Base-by-base conservation (phyloP, 2,113 vertebrate genomes). In the Lamprotornis superbus region DNA sequence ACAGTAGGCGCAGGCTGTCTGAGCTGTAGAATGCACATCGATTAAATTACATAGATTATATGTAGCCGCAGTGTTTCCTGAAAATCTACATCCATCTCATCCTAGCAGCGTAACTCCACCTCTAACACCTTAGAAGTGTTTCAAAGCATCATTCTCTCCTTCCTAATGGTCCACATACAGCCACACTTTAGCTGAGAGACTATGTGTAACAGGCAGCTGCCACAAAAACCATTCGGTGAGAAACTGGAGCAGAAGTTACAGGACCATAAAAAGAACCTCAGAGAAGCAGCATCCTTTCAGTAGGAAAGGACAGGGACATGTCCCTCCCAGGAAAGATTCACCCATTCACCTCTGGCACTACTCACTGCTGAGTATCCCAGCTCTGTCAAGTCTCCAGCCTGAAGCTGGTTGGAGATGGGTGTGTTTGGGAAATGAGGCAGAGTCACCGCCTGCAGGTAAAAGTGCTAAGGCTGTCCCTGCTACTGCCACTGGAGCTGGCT, bases 171-270 rank as follows among this genome's bases (percentile, higher is more conserved):
- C 59, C 47, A 79, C 52, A 17, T 8, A 93, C 5, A 31, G 17
- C 69, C 1, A 4, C 61, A 4, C 83, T 86, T 13, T 87, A 87
- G 37, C 87, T 89, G 65, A 96, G 71, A 12, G 87, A 95, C 20
- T 98, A 98, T 61, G 40, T 98, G 65, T 98, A 99, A 94, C 98
- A 98, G 96, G 98, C 98, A n/a, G 98, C 98, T 60, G 98, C 98
- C 8, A 98, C 98, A 82, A 98, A 98, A 98, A 83, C 97, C 40
- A 96, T 98, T 49, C 84, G 97, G 98, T 99, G 96, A 87, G 97
- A 70, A 35, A 63, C 12, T 18, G 31, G 33, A 83, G 46, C 23
- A 61, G 44, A 75, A 64, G 12, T 25, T 47, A 87, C 5, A 42
- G 33, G 20, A 37, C 19, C 11, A 7, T 40, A 35, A 35, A 52